A percentile compares a stretch with the other conserved stretches of the same genome.
Conservation (phyloP, 2,797 vertebrate species). For the Varecia variegata region DNA sequence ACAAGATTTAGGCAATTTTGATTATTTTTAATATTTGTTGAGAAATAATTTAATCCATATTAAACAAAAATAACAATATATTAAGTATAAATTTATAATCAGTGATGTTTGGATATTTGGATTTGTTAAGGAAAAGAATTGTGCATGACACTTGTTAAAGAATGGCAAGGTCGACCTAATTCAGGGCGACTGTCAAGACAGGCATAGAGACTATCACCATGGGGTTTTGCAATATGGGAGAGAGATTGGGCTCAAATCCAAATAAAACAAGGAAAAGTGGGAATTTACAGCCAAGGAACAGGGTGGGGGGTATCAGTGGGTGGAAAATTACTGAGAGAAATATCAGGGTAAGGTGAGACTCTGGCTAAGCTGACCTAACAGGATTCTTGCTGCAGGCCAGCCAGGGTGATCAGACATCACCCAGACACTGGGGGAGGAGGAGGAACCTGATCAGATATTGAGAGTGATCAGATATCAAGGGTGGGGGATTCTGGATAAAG, state of each 20-base stretch:
- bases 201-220: too few species aligned
- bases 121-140: background rate
- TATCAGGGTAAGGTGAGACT: background rate
- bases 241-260: background rate
- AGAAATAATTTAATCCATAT: background rate
- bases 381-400: background rate
- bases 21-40: background rate
- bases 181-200: background rate
- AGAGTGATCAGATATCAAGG: background rate
- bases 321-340: background rate
- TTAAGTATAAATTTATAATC: background rate
- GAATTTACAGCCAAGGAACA: background rate
- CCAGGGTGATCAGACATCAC: background rate
- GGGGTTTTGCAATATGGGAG: background rate
- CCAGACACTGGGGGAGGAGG: fast-evolving
- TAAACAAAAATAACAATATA: background rate
- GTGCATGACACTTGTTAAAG: background rate
- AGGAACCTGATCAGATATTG: background rate
- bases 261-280: background rate
- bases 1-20: background rate
- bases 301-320: background rate
- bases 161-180: background rate
- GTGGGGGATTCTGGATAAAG: background rate
- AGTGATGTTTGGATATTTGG: background rate
- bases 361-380: background rate